Evolutionary conservation across 2,113 vertebrate genomes (phyloP).

Genomic region (Chroicocephalus ridibundus): DNA sequence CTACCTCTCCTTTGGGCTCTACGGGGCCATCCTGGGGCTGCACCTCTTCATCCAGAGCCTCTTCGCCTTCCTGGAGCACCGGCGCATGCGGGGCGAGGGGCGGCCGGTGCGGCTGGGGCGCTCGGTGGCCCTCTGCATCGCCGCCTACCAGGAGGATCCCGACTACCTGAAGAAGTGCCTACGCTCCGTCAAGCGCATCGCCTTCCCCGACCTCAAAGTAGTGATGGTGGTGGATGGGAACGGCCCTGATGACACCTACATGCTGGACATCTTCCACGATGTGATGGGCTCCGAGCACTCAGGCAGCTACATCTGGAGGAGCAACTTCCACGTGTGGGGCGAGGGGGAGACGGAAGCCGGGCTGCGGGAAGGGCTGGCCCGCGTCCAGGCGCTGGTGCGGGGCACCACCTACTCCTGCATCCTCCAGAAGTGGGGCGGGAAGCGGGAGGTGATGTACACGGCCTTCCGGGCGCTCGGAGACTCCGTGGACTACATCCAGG

Average conservation of each 20-base stretch:
- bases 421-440: conserved; percentile 98
- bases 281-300: conserved; percentile 87
- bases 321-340: conserved; percentile 86
- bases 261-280: conserved; percentile 97
- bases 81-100: conserved; percentile 82
- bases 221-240: conserved; percentile 98
- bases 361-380: conserved; percentile 71
- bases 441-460: conserved; percentile 98
- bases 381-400: conserved; percentile 79
- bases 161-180: conserved; percentile 96
- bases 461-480: conserved; percentile 94
- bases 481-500: conserved; percentile 96
- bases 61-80: conserved; percentile 95
- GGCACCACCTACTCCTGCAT: conserved; percentile 86
- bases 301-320: conserved; percentile 88
- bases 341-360: conserved; percentile 75
- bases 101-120: conserved; percentile 73
- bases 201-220: conserved; percentile 91
- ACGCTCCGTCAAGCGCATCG: conserved; percentile 85
- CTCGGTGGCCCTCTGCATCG: conserved; percentile 92
- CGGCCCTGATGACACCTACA: conserved; percentile 89
- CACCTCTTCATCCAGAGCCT: conserved; percentile 96
- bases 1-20: conserved; percentile 97
- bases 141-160: conserved; percentile 94
- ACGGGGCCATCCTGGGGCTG: conserved; percentile 93